phyloP scores from a whole-genome alignment of 1,140 invertebrate species.

The Yoshiicerus persimilis region DNA sequence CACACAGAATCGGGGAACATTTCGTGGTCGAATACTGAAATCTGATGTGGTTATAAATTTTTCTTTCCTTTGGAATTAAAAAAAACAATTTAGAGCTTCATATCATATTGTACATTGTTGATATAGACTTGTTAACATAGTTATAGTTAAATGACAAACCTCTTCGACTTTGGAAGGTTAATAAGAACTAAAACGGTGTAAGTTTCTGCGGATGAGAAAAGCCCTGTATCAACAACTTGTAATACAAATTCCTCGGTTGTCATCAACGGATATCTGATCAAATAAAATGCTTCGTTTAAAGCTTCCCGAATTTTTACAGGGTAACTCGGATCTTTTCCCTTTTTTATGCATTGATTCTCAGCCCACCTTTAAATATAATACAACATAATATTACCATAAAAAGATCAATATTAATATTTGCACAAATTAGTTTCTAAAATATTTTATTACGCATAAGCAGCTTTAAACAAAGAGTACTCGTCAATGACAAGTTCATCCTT shows the following conservation, averaged over 20 bases:
- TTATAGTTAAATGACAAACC: not conserved
- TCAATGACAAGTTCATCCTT: not conserved
- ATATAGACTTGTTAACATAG: not conserved
- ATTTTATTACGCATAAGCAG: not conserved
- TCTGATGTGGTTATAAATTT: not conserved
- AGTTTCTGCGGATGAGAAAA: not conserved
- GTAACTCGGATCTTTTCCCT: not conserved
- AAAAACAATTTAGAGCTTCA: not conserved
- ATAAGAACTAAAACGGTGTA: not conserved
- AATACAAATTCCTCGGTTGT: not conserved
- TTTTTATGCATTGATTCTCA: not conserved
- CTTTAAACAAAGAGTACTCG: not conserved
- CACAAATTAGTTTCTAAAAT: not conserved
- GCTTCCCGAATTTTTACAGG: not conserved
- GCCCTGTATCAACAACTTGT: not conserved
- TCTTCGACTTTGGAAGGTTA: not conserved
- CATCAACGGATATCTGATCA: not conserved
- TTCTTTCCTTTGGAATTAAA: not conserved
- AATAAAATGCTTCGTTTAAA: not conserved
- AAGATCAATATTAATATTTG: not conserved
- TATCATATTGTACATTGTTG: too few relatives aligned
- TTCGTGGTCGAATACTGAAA: not conserved
- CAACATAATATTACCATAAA: not conserved
- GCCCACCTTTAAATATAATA: not conserved
- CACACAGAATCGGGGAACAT: not conserved